phyloP scores from a whole-genome alignment of 2,888 invertebrate species.

The Oscheius onirici region DNA sequence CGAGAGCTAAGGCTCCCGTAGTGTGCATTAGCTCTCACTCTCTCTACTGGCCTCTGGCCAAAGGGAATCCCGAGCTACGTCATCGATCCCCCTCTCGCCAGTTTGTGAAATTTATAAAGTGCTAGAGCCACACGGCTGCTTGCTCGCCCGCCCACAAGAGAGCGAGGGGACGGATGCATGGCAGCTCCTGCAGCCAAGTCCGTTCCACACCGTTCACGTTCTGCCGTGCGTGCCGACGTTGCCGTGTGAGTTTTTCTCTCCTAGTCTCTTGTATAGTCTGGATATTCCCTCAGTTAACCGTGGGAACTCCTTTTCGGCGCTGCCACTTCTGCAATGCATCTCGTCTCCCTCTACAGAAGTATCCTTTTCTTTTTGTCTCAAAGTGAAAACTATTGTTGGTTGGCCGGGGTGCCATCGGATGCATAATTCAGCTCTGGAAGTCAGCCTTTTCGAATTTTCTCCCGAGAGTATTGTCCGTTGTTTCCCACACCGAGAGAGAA shows the following conservation, averaged over 20 bases:
- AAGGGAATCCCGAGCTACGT: conserved; percentile 15
- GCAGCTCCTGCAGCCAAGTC: conserved; percentile 9
- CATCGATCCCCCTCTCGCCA: conserved; percentile 29
- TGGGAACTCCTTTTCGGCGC: neutral
- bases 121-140: conserved; percentile 27
- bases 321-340: too few species aligned
- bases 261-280: neutral
- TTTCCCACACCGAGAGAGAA: neutral
- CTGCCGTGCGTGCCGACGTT: conserved; percentile 18
- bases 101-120: conserved; percentile 33
- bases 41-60: neutral
- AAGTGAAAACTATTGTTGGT: neutral
- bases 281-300: neutral
- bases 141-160: conserved; percentile 16
- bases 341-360: too few species aligned
- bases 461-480: conserved; percentile 2
- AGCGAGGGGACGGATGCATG: conserved; percentile 27
- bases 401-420: neutral
- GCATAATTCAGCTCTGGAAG: conserved; percentile 11
- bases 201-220: conserved; percentile 22
- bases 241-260: conserved; percentile 18
- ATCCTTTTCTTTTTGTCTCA: too few species aligned
- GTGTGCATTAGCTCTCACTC: conserved; percentile 8
- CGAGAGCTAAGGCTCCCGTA: neutral
- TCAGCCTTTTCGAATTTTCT: neutral